phyloP scores from a whole-genome alignment of 37 sponge, comb jelly and placozoan species.

The Chondrosia reniformis region DNA sequence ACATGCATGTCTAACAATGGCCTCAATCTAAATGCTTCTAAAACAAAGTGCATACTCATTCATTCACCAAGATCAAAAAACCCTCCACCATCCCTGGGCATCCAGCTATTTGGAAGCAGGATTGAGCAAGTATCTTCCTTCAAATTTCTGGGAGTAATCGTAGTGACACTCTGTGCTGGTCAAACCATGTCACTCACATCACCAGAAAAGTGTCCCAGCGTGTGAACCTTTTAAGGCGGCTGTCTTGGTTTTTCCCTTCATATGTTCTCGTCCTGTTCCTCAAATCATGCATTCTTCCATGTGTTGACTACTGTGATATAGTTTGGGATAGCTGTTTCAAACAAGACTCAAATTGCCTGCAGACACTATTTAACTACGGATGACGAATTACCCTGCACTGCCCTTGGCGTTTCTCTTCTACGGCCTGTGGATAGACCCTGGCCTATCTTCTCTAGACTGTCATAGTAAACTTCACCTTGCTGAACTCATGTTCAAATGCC shows the following conservation, averaged over 20 bases:
- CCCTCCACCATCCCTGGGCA: neutral
- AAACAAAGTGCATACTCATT: neutral
- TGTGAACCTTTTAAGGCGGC: neutral
- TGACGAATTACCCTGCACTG: too few relatives aligned
- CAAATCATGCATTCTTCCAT: neutral
- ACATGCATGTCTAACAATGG: too few relatives aligned
- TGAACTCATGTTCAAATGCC: too few relatives aligned
- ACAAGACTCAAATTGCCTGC: neutral
- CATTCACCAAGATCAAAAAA: neutral
- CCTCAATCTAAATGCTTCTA: neutral
- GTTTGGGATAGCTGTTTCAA: neutral
- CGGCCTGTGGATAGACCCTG: too few relatives aligned
- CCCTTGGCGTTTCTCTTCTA: too few relatives aligned
- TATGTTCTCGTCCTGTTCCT: neutral
- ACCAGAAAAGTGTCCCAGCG: neutral
- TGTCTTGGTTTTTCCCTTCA: neutral
- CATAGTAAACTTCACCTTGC: too few relatives aligned
- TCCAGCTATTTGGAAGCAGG: neutral
- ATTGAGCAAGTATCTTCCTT: neutral
- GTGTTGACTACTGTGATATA: constrained; percentile 5
- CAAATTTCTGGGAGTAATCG: neutral
- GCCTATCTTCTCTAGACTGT: too few relatives aligned
- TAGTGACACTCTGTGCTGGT: neutral
- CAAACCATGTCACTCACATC: neutral
- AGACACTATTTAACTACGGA: constrained; percentile 3